A percentile compares a stretch with the other conserved stretches of the same genome.
Conservation (phyloP, 1,140 invertebrate species). For the Nasonia giraulti region DNA sequence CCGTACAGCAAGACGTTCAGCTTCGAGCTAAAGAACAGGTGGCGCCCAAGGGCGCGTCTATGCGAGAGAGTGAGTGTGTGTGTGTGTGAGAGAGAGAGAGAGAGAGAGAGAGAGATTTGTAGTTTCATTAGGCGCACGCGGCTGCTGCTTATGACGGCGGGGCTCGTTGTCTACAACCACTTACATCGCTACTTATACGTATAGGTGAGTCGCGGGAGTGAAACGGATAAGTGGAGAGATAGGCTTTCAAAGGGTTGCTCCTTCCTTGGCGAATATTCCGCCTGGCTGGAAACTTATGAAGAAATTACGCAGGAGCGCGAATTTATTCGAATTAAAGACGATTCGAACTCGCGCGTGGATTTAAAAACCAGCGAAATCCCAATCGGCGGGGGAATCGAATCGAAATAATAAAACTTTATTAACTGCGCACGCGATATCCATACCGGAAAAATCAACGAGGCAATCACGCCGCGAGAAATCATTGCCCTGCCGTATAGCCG, state of each 20-base stretch:
- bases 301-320: too few relatives aligned
- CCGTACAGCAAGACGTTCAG: neutral
- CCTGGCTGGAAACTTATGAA: too few relatives aligned
- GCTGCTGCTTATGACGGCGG: slow-evolving; percentile 72
- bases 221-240: neutral
- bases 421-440: neutral
- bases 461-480: neutral
- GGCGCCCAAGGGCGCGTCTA: neutral
- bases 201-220: too few relatives aligned
- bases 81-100: slow-evolving; percentile 63
- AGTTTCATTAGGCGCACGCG: slow-evolving; percentile 73
- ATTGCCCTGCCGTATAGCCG: neutral
- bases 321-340: too few relatives aligned
- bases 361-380: too few relatives aligned
- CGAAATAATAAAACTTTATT: neutral
- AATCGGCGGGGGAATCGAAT: too few relatives aligned
- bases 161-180: slow-evolving; percentile 73
- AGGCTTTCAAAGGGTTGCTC: neutral
- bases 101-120: slow-evolving; percentile 72
- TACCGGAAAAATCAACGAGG: neutral
- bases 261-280: too few relatives aligned
- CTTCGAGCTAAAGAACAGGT: neutral
- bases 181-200: slow-evolving; percentile 73
- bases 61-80: slow-evolving; percentile 31
- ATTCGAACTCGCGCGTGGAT: too few relatives aligned